A percentile compares a stretch with the other conserved stretches of the same genome.
phyloP scores from a whole-genome alignment of 2,888 invertebrate genomes.

The Aproaerema taeniolella region DNA sequence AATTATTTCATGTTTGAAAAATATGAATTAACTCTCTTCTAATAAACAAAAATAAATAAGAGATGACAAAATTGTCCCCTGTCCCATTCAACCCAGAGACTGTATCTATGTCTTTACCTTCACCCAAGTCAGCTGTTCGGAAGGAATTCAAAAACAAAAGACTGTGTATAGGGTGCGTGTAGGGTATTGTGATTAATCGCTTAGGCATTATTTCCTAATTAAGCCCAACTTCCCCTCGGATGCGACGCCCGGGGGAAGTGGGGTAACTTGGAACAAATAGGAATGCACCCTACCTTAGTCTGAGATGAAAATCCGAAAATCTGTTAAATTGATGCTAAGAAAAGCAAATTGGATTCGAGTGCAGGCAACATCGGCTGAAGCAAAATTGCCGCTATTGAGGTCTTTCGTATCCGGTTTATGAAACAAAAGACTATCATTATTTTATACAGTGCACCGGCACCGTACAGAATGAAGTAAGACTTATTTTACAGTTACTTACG shows the following conservation, averaged over 20 bases:
- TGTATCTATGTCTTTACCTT: conserved; percentile 5
- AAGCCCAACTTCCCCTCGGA: conserved; percentile 65
- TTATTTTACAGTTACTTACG: too few species aligned
- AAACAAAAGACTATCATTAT: too few species aligned
- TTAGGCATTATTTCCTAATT: conserved; percentile 74
- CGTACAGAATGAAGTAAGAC: too few species aligned
- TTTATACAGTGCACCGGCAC: too few species aligned
- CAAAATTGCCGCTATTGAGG: too few species aligned
- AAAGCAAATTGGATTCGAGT: conserved; percentile 37
- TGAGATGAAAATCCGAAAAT: conserved; percentile 56
- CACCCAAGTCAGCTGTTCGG: conserved; percentile 15
- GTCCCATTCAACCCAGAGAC: background rate
- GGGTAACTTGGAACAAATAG: conserved; percentile 55
- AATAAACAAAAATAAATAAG: background rate
- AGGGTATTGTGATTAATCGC: conserved; percentile 71
- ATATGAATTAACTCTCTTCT: too few species aligned
- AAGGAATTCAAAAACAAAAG: conserved; percentile 35
- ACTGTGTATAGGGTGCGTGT: conserved; percentile 27
- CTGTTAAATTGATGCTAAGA: conserved; percentile 52
- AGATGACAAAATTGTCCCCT: background rate
- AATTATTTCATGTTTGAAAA: too few species aligned
- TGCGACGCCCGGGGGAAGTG: conserved; percentile 52
- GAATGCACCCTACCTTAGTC: conserved; percentile 40
- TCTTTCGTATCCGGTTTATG: too few species aligned
- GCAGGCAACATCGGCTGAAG: too few species aligned